These are phyloP conservation scores for Orchestia grillus DNA, from an alignment of 1,140 invertebrate genomes.

Conservation along the genomic window DNA sequence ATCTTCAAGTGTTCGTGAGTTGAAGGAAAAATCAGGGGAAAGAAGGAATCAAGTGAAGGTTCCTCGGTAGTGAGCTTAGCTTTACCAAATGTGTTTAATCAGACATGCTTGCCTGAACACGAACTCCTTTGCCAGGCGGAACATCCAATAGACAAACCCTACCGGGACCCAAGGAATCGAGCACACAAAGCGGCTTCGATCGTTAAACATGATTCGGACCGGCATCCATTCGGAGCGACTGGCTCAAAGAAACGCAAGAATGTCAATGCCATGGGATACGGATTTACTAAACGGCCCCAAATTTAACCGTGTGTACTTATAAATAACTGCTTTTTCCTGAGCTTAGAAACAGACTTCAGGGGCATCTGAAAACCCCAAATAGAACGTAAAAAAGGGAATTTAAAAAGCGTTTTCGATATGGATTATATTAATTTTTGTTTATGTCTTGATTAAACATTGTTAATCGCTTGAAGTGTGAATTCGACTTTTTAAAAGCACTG, in stretches of 20 bases:
- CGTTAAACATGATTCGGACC: slow-evolving; percentile 43
- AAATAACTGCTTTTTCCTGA: background rate
- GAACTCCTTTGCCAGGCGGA: slow-evolving; percentile 53
- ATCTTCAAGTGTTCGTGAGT: background rate
- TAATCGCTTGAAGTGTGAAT: too few species aligned
- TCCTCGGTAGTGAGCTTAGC: slow-evolving; percentile 38
- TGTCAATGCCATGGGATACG: slow-evolving; percentile 4
- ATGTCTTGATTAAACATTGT: too few species aligned
- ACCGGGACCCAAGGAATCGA: slow-evolving; percentile 9
- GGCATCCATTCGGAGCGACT: slow-evolving; percentile 34
- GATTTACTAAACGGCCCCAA: background rate
- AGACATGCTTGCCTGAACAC: slow-evolving; percentile 51
- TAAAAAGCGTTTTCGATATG: too few species aligned
- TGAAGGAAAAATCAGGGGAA: background rate
- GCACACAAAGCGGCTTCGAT: slow-evolving; percentile 48
- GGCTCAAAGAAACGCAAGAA: slow-evolving; percentile 20
- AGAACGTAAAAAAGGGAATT: background rate
- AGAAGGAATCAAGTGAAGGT: slow-evolving; percentile 35
- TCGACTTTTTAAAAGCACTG: too few species aligned
- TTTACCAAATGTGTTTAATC: slow-evolving; percentile 56
- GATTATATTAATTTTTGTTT: too few species aligned
- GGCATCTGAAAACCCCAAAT: background rate
- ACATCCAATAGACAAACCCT: slow-evolving; percentile 53
- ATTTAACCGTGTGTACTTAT: background rate
- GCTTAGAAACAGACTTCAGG: background rate